Evolutionary conservation across 2,113 vertebrate genomes (phyloP), one percentile per base, ranked within the genome.

Genomic region (Rhinolophus sinicus): DNA sequence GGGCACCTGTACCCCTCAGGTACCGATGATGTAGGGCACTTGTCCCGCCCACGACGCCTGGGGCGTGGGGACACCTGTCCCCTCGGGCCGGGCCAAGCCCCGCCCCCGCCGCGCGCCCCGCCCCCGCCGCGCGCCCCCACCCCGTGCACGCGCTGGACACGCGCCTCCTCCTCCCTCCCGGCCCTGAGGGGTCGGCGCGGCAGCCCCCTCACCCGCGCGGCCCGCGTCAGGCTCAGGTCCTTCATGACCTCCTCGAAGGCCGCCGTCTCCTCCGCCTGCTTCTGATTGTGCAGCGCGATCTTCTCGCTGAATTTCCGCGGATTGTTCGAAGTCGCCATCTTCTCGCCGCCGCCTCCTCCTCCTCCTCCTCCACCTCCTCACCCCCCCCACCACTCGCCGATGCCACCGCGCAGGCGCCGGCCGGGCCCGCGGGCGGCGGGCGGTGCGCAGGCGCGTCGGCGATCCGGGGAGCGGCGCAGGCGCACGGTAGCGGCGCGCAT

Each of bases 241-340:
- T 99, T 99, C 99, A 99, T 99, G 97, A 99, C 99, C 98, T 99
- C 99, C 98, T 99, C 99, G 96, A 99, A 99, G 85, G 99, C 99
- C 44, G 99, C 99, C 0, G 99, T 99, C 98, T 99, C 99, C 98
- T 99, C 99, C 88, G 99, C 99, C 98, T 99, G 99, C 97, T 99
- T 99, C 98, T 99, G 99, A 97, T 99, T 99, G 98, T 99, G 99
- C 98, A 99, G 98, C 94, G 99, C 99, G 98, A 99, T 99, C 99
- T 99, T 99, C 98, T 99, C 99, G 99, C 99, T 99, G 98, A 99
- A 99, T 99, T 99, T 99, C 98, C 99, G 99, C 97, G 99, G 99
- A 99, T 99, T 99, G 99, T 99, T 99, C 98, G 99, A 99, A 98
- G 99, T 99, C 99, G 99, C 99, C 99, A 99, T 99, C 99, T 99